Base-by-base conservation (phyloP, 92 coral and sea anemone species). In the Epizoanthus rinbou region DNA sequence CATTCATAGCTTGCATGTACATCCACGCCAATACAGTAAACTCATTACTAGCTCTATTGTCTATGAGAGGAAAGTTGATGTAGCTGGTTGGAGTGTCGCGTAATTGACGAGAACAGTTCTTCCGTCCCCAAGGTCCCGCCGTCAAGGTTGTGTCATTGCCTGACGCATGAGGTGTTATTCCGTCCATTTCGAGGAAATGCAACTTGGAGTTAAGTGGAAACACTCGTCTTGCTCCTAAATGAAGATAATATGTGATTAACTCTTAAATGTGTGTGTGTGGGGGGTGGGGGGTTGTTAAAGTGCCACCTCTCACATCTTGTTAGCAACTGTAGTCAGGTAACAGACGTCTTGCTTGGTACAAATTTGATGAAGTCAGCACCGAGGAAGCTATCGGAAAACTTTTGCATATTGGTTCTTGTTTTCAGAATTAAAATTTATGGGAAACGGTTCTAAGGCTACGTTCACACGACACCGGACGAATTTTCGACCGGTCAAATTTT, bases 1-100 rank as follows among this genome's bases (percentile, higher is more conserved):
- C 39, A 59, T 0, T 18, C 8, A 13, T 5, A 3, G 70, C 15
- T 31, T 25, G 37, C 22, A 76, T 39, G 57, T 37, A 76, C 39
- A 76, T 1, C 82, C 82, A 76, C 1, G 70, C 82, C 43, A 76
- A 15, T 10, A 76, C 16, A 35, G 82, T 76, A 57, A 76, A 76
- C 21, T 62, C 82, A 9, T 76, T 76, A 43, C 50, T 43, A 2
- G 3, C 22, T 59, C 23, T 5, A 22, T 22, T 37, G 14, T 76
- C 69, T 3, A 0, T 0, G 0, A 60, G 39, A 0, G 45, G 69
- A 41, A 76, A 62, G 39, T 41, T 19, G 19, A 76, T 37, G 23
- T 76, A 37, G 19, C 82, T 76, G 5, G 19, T 62, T 4, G 70
- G 4, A 59, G 82, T 5, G 13, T 39, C 50, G 18, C 5, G 4